phyloP scores from a whole-genome alignment of 2,797 vertebrate genomes.

The Galaxias olidus region DNA sequence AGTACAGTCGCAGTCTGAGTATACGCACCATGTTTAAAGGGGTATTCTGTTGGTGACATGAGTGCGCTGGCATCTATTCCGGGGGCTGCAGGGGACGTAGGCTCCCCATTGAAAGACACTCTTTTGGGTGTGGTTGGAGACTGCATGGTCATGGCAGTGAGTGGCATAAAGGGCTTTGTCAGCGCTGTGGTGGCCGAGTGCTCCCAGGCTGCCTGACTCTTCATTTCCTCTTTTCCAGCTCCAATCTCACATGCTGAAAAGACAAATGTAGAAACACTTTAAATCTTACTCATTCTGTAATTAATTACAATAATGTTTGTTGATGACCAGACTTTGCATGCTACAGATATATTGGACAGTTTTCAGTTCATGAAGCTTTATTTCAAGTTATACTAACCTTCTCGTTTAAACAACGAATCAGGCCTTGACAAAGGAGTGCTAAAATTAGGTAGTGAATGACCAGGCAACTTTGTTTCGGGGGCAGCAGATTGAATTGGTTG shows the following conservation, averaged over 20 bases:
- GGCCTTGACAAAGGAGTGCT: neutral
- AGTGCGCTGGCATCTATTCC: neutral
- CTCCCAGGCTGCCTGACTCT: constrained; percentile 1
- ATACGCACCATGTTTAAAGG: constrained; percentile 39
- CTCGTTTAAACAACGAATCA: neutral
- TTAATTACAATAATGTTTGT: no score
- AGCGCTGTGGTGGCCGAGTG: neutral
- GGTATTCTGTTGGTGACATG: constrained; percentile 20
- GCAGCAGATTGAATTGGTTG: constrained; percentile 16
- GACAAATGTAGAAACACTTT: neutral
- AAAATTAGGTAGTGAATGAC: constrained; percentile 11
- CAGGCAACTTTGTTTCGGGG: neutral
- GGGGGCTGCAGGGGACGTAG: no score
- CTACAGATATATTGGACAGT: no score
- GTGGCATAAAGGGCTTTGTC: constrained; percentile 14
- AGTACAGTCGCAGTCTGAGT: neutral
- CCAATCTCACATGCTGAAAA: constrained; percentile 10
- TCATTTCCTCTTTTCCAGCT: constrained; percentile 4
- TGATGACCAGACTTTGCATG: no score
- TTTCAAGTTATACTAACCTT: neutral
- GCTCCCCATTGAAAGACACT: no score
- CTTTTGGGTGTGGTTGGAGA: no score
- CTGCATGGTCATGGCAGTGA: constrained; percentile 6
- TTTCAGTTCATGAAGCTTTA: no score
- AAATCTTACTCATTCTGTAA: no score